These are phyloP conservation scores for Campoletis sonorensis DNA, from an alignment of 1,140 invertebrate species.

Conservation along the genomic window DNA sequence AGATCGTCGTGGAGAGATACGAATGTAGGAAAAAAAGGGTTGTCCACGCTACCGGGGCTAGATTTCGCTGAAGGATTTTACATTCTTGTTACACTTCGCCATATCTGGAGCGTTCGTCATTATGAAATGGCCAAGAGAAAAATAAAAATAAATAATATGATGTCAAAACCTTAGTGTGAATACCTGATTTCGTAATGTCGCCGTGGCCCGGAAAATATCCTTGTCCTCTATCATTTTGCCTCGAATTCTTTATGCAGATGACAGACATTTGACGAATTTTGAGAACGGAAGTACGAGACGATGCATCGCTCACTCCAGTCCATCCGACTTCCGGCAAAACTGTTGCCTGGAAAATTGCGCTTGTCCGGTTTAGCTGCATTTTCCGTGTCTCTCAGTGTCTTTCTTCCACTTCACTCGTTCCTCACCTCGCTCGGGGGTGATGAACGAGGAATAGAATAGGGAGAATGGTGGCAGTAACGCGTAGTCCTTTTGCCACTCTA, in stretches of 20 bases:
- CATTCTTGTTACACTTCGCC: neutral
- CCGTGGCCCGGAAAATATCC: neutral
- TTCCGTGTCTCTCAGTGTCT: slow-evolving; percentile 57
- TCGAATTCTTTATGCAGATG: slow-evolving; percentile 47
- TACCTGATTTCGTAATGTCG: slow-evolving; percentile 22
- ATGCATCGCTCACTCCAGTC: slow-evolving; percentile 52
- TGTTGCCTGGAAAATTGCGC: slow-evolving; percentile 62
- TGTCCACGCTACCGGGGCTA: slow-evolving; percentile 39
- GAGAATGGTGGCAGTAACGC: slow-evolving; percentile 22
- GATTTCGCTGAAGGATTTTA: slow-evolving; percentile 44
- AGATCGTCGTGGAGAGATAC: slow-evolving; percentile 61
- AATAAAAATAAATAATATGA: slow-evolving; percentile 25
- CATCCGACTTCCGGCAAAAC: slow-evolving; percentile 59
- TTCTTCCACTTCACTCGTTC: slow-evolving; percentile 34
- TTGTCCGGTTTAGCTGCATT: slow-evolving; percentile 63
- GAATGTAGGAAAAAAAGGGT: slow-evolving; percentile 30
- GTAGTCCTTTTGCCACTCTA: slow-evolving; percentile 44
- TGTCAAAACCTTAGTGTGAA: slow-evolving; percentile 31
- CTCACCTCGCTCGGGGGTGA: slow-evolving; percentile 35
- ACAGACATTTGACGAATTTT: slow-evolving; percentile 58
- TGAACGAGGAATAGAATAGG: slow-evolving; percentile 7
- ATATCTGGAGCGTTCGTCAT: slow-evolving; percentile 53
- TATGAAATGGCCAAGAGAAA: slow-evolving; percentile 50
- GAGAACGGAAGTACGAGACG: slow-evolving; percentile 62
- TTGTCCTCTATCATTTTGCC: neutral